Base-by-base conservation (phyloP, 2,797 vertebrate species). In the Bradypodion pumilum region DNA sequence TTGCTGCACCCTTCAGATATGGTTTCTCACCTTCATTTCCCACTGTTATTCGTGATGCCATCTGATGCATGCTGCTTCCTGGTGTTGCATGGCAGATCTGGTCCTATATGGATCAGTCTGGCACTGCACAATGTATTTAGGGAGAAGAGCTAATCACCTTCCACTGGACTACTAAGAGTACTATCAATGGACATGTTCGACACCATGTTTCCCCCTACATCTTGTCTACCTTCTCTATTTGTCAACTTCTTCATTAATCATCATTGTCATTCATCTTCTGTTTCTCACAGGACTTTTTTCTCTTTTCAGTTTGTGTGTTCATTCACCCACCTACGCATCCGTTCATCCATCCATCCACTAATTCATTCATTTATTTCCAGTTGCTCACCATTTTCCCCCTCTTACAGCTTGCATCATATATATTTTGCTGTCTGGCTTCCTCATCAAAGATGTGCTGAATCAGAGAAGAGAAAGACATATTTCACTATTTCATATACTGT, bases 291-390 rank as follows among this genome's bases (percentile, higher is more conserved):
- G 42, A n/a, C n/a, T n/a, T 63, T 81, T 49, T 68, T 63, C 19
- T 68, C 37, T 37, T 81, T 81, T 70, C 74, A 77, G 65, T 63
- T 44, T 68, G 44, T 77, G 60, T 70, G 44, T 77, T 69, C 25
- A 37, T 82, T 44, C 42, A 79, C 68, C n/a, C 62, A 35, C 49
- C 63, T 62, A 66, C 49, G 32, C 12, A 5, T 66, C 59, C 75
- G 44, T 76, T 52, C 44, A 29, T 77, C 29, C 27, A 74, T 65
- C 42, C n/a, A 46, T 82, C 25, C 69, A 74, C 70, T 79, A 65
- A 85, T 69, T 59, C 37, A 82, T 82, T 82, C 60, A 65, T 87
- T 49, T 79, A 59, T 84, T 84, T 84, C 70, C 78, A 85, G 35
- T 63, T 90, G 59, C 66, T 90, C 44, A 76, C 10, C 74, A 72